Base-by-base conservation (phyloP, 1,140 invertebrate genomes). In the Penaeus vannamei region DNA sequence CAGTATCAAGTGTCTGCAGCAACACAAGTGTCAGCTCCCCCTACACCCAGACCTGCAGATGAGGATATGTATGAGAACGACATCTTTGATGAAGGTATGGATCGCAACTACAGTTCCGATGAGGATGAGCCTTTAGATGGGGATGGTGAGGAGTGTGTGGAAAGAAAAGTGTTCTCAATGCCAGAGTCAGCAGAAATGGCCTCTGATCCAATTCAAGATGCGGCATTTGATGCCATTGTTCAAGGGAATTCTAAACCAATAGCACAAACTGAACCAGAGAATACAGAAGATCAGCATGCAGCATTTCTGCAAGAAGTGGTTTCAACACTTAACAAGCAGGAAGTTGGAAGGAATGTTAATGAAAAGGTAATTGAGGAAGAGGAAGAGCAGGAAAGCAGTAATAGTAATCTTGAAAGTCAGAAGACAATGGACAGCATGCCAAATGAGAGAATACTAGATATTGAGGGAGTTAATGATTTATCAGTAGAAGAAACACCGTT, bases 21-120 rank as follows among this genome's bases (percentile, higher is more conserved):
- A 72, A 90, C 90, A 19, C 90, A 90, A 53, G 86, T 90, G 10
- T 88, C 86, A 61, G 90, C 90, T 1, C 90, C 90, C 26, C 90
- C 90, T 17, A 90, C 90, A n/a, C 91, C 91, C 26, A 81, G 91
- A 20, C 89, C 84, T 26, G 84, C 87, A 69, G 91, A 91, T 32
- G 91, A 91, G 29, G 91, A 91, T 42, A 89, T 90, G 77, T 91
- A 91, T 83, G 90, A 90, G 64, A 90, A 88, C 69, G 91, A 91
- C 61, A 90, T 90, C 22, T 91, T 90, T 76, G 91, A 91, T 72
- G 91, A 91, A 80, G 91, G 91, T n/a, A 91, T 91, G 91, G 91
- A 91, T 66, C 82, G 91, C 59, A 91, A 91, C 61, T 91, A 89
- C 79, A 91, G 91, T 77, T 91, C 91, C 14, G 91, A 91, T 53